A percentile compares a stretch with the other conserved stretches of the same genome.
Evolutionary conservation across 2,113 vertebrate genomes (phyloP).

Genomic region (Lampris incognitus): DNA sequence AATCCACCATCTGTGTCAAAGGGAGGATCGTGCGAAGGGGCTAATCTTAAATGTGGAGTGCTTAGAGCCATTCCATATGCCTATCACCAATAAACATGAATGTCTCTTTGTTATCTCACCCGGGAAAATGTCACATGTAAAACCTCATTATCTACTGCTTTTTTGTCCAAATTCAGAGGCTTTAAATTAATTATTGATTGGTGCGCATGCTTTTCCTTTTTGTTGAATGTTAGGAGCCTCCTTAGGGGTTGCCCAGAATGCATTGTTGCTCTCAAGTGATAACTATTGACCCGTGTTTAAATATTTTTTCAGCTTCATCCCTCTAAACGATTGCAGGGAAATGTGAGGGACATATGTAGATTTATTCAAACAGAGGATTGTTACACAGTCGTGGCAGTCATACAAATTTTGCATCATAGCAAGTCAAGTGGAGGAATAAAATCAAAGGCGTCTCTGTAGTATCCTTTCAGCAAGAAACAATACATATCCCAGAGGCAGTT

Average conservation of each 20-base stretch:
- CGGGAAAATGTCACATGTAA: constrained; percentile 38
- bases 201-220: constrained; percentile 61
- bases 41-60: constrained; percentile 53
- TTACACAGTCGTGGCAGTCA: constrained; percentile 25
- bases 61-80: constrained; percentile 55
- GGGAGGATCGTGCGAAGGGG: constrained; percentile 61
- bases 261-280: constrained; percentile 65
- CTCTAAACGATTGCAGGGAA: constrained; percentile 40
- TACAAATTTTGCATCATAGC: constrained; percentile 48
- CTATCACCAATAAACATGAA: constrained; percentile 72
- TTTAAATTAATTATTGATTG: constrained; percentile 77
- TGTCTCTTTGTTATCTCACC: constrained; percentile 56
- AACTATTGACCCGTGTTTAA: constrained; percentile 73
- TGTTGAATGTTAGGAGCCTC: constrained; percentile 63
- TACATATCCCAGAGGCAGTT: constrained; percentile 23
- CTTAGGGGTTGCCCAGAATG: constrained; percentile 66
- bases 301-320: constrained; percentile 58
- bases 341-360: constrained; percentile 34
- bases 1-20: constrained; percentile 79
- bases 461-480: constrained; percentile 26
- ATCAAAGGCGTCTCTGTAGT: constrained; percentile 25
- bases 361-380: constrained; percentile 29
- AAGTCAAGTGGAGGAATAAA: constrained; percentile 14
- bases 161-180: constrained; percentile 52
- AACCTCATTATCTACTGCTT: constrained; percentile 56